phyloP scores from a whole-genome alignment of 2,888 invertebrate genomes.

The Xanthia togata region DNA sequence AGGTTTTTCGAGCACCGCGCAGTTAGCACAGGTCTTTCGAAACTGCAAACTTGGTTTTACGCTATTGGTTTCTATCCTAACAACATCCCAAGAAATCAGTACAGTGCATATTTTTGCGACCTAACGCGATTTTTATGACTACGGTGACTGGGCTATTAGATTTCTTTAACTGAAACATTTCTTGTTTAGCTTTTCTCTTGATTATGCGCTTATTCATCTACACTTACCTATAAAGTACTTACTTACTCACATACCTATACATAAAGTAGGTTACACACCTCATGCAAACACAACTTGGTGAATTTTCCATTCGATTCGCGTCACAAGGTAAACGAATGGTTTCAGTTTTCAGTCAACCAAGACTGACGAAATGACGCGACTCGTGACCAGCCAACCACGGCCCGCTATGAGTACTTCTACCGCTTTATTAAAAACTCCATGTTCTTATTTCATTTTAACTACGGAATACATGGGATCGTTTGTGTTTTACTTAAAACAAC shows the following conservation, averaged over 20 bases:
- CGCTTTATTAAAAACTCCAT: constrained; percentile 3
- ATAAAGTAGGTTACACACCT: constrained; percentile 18
- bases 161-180: not conserved
- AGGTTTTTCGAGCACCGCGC: too few species aligned
- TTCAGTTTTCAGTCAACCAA: constrained; percentile 35
- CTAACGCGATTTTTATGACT: too few species aligned
- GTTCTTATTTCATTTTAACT: not conserved
- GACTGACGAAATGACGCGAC: constrained; percentile 16
- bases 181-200: not conserved
- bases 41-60: too few species aligned
- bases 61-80: too few species aligned
- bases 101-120: too few species aligned
- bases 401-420: not conserved
- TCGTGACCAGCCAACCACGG: constrained; percentile 10
- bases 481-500: not conserved
- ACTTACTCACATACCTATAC: not conserved
- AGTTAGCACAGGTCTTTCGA: too few species aligned
- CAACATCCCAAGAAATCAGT: too few species aligned
- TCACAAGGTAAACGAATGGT: constrained; percentile 27
- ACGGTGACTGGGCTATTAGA: too few species aligned
- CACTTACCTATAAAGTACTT: not conserved
- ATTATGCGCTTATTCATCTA: not conserved
- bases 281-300: constrained; percentile 31
- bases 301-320: constrained; percentile 37
- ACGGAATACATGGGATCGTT: not conserved